Evolutionary conservation across 2,797 vertebrate genomes (phyloP), one percentile per base, ranked within the genome.

Genomic region (Anguilla anguilla): DNA sequence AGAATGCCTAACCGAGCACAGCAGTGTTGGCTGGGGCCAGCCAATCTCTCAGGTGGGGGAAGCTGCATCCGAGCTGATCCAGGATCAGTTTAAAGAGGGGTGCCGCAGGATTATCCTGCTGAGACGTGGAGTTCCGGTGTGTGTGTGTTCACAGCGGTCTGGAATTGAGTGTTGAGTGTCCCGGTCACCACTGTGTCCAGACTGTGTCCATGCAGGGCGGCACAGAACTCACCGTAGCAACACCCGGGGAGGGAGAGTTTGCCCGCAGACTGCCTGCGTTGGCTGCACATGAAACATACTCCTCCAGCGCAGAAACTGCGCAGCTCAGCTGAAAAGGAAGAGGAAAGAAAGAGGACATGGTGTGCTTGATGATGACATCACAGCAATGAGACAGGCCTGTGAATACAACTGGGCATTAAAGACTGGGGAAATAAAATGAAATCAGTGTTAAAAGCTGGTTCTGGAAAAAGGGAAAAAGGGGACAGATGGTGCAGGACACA

Each of bases 281-380:
- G 64, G 64, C 25, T 69, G n/a, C 64, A 69, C 64, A 69, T 69
- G 64, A 69, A 69, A 69, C 64, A 28, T 69, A 69, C 64, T n/a
- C 15, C 9, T 74, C 69, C 31, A 17, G 31, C 1, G 69, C 13
- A 31, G 31, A 11, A 22, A 74, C 69, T 35, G 10, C n/a, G 69
- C 31, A 35, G 28, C 69, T 74, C 69, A 11, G 69, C 28, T 13
- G 28, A 15, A 64, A 69, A 28, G 15, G 3, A 15, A 55, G 19
- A 22, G 19, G 61, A 69, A n/a, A 69, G 25, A 69, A n/a, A 28
- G 64, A 69, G 64, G 64, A 69, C 64, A 28, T 25, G 6, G n/a
- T 28, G n/a, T 69, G 64, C 64, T 69, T 28, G 64, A 69, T 69
- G 28, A 74, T 74, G 69, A 74, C 69, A 74, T 74, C 31, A 13